Base-by-base conservation (phyloP, 2,797 vertebrate species). In the Poecilia velifera region DNA sequence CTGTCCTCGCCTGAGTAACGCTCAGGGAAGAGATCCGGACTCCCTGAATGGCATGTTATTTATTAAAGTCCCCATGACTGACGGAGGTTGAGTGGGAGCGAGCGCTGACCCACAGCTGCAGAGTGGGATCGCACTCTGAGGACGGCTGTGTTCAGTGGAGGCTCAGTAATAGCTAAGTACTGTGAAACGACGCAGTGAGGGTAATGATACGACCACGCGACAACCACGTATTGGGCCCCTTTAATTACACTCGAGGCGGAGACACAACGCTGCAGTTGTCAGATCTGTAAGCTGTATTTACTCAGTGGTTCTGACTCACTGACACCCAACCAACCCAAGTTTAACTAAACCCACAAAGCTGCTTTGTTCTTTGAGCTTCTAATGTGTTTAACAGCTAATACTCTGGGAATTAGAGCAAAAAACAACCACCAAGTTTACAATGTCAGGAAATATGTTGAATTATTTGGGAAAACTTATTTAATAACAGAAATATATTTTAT, bases 81-180 rank as follows among this genome's bases (percentile, higher is more conserved):
- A 90, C 73, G 77, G 86, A 84, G 83, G 84, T 72, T 80, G 80
- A 83, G 89, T 82, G 88, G 86, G 84, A 66, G 83, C 82, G 68
- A 85, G 88, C 85, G 91, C 89, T 88, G 89, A 90, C 94, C 89
- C 91, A 79, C 95, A 95, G 94, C 93, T 82, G 86, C 81, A 43
- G 82, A 74, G 82, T 82, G 89, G 90, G 82, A 81, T 89, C 89
- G 86, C 88, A 74, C 76, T 90, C 88, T 62, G 87, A 80, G 87
- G 86, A 87, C 88, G 81, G 92, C 94, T 96, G 95, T 93, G 94
- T 95, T 95, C 95, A 95, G 95, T 87, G 93, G 89, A 87, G 71
- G 89, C 94, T 92, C 92, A 94, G 93, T 95, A 96, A 95, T 95
- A 95, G 94, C 91, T 93, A 94, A 93, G 93, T 91, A 88, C 90